These are phyloP conservation scores for Chiridota heheva DNA, from an alignment of 35 echinoderm and acorn worm genomes.

Conservation along the genomic window DNA sequence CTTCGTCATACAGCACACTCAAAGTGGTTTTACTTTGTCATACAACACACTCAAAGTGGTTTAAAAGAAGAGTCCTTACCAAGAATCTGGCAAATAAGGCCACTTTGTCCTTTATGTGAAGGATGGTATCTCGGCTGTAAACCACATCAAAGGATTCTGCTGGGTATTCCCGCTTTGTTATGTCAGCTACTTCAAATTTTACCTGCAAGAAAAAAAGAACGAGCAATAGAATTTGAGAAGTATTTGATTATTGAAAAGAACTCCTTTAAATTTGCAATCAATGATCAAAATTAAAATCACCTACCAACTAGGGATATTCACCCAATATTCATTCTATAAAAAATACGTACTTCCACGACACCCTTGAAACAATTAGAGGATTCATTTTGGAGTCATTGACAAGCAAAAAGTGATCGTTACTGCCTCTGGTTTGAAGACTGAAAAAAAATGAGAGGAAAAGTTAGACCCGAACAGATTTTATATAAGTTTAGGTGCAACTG, in stretches of 20 bases:
- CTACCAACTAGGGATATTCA: background rate
- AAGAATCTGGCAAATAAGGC: conserved; percentile 76
- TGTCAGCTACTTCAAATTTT: conserved; percentile 90
- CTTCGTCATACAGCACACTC: too few species aligned
- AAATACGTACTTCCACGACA: too few species aligned
- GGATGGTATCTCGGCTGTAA: conserved; percentile 89
- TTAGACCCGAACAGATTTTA: too few species aligned
- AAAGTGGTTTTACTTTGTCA: too few species aligned
- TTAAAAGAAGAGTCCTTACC: conserved; percentile 67
- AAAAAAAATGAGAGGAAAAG: too few species aligned
- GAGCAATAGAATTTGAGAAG: background rate
- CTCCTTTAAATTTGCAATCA: background rate
- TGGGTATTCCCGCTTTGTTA: conserved; percentile 79
- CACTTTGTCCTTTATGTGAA: conserved; percentile 86
- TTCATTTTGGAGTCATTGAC: too few species aligned
- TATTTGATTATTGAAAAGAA: background rate
- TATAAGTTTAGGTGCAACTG: too few species aligned
- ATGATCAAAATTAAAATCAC: background rate
- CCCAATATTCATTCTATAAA: too few species aligned
- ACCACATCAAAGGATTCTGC: conserved; percentile 89
- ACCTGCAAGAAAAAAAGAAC: conserved; percentile 47
- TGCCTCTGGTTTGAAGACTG: too few species aligned
- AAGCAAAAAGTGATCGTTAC: too few species aligned
- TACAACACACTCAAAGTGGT: too few species aligned
- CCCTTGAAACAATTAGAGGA: too few species aligned